Evolutionary conservation across 2,797 vertebrate species (phyloP), one percentile per base, ranked within the genome.

Genomic region (Antennarius maculatus): DNA sequence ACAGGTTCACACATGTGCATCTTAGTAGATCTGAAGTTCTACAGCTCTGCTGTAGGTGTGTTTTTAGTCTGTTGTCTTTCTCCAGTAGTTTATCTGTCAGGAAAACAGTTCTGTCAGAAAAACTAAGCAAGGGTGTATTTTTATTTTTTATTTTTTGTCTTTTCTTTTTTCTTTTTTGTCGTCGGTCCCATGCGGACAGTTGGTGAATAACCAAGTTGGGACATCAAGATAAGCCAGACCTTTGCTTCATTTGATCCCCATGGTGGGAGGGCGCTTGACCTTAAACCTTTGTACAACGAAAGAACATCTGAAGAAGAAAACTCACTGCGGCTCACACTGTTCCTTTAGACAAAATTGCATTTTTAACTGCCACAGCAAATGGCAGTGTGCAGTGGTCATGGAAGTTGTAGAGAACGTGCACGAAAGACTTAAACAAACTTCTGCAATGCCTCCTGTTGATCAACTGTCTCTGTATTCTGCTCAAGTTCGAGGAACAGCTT

Each of bases 211-310:
- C 0, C 50, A 67, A 43, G 39, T 55, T 29, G 29, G 29, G 48
- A 73, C 34, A 61, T 17, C 23, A 53, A 71, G 57, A 68, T 56
- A 64, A 74, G 51, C 27, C 27, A 39, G 55, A 54, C 41, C 51
- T 61, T 75, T 37, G 41, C 70, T 54, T 74, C 56, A 63, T 64
- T 15, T 53, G 54, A 73, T 65, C 61, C 67, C 65, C 2, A 7
- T 56, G 64, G 65, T 60, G 68, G 53, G 29, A 66, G 53, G 74
- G 53, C 66, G 71, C 69, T 74, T 85, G 80, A 81, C 69, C 51
- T 69, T 78, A 71, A 43, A 80, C 79, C 74, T 81, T 56, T 58
- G 66, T 65, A 49, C 65, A 46, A 39, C 54, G 72, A 54, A 41
- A 37, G 29, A 74, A 73, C 28, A 27, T 69, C 48, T 18, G 13